Evolutionary conservation across 2,113 vertebrate species (phyloP), one percentile per base, ranked within the genome.

Genomic region (Orcinus orca): DNA sequence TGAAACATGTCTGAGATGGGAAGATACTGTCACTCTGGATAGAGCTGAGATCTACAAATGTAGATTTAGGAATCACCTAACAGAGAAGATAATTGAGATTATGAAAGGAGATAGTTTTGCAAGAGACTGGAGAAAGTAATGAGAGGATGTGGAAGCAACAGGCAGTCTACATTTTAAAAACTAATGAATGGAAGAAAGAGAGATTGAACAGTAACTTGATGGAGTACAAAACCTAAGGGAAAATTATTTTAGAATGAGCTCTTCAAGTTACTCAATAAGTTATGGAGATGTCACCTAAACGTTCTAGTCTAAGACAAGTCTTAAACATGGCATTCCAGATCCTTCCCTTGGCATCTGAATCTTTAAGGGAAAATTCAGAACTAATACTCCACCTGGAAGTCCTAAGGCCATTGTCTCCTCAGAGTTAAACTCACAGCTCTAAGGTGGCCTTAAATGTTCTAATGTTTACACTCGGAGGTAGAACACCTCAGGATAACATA

Each of bases 161-260:
- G 25, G 67, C 1, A 83, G 18, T 44, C n/a, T 58, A 21, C 5
- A 95, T 47, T 81, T 80, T 62, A 92, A 86, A 67, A 31, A 83
- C 18, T 53, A 67, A 65, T 71, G 20, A 81, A 9, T 38, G 9
- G 41, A 92, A 79, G 11, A 9, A 73, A 93, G 47, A 82, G 13
- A 85, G 20, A 70, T 20, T 67, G 25, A 82, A 88, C 21, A 80
- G 23, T 62, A 84, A 81, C 6, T 62, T 84, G 44, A 73, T 41
- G 20, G 20, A 93, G 11, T 31, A 36, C 77, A 97, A 89, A 96
- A 89, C 5, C 21, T 76, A 84, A 70, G 36, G 15, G 31, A 58
- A 96, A 93, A 85, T 36, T 85, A 93, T 87, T 96, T 90, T 87
- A 84, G 84, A 93, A 71, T 67, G 47, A 71, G 73, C 29, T 71